A percentile compares a stretch with the other conserved stretches of the same genome.
These are phyloP conservation scores for Sebastes nivosus DNA, from an alignment of 2,797 vertebrate species.

Conservation along the genomic window DNA sequence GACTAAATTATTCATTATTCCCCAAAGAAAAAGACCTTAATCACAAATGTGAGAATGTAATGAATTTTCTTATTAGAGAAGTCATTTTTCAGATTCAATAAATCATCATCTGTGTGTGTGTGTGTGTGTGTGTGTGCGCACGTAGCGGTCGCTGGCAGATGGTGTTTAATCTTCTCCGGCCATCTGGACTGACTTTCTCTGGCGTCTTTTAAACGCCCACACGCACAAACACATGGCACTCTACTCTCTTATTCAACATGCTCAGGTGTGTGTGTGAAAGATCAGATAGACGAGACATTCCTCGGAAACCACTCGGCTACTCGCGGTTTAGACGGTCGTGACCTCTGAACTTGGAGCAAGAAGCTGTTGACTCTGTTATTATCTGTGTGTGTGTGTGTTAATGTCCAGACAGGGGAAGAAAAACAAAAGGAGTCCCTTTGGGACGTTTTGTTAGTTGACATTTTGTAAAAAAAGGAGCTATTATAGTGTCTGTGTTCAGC, in stretches of 20 bases:
- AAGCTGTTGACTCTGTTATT: background rate
- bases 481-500: constrained; percentile 13
- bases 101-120: constrained; percentile 26
- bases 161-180: constrained; percentile 81
- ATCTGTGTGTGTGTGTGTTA: background rate
- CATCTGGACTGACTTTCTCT: constrained; percentile 82
- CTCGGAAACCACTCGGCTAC: constrained; percentile 14
- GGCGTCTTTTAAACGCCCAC: constrained; percentile 64
- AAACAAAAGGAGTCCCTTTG: background rate
- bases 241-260: constrained; percentile 24
- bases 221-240: constrained; percentile 39
- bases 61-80: constrained; percentile 23
- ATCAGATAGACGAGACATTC: constrained; percentile 30
- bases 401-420: background rate
- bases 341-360: constrained; percentile 30
- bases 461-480: constrained; percentile 13
- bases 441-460: background rate
- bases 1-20: constrained; percentile 37
- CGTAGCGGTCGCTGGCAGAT: constrained; percentile 71
- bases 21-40: background rate
- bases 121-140: background rate
- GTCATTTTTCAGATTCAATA: constrained; percentile 37
- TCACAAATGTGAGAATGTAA: constrained; percentile 19
- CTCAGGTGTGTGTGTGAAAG: constrained; percentile 44
- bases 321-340: background rate